A percentile compares a stretch with the other conserved stretches of the same genome.
These are phyloP conservation scores for Oasisia sp. DNA, from an alignment of 2,888 invertebrate genomes.

Conservation along the genomic window DNA sequence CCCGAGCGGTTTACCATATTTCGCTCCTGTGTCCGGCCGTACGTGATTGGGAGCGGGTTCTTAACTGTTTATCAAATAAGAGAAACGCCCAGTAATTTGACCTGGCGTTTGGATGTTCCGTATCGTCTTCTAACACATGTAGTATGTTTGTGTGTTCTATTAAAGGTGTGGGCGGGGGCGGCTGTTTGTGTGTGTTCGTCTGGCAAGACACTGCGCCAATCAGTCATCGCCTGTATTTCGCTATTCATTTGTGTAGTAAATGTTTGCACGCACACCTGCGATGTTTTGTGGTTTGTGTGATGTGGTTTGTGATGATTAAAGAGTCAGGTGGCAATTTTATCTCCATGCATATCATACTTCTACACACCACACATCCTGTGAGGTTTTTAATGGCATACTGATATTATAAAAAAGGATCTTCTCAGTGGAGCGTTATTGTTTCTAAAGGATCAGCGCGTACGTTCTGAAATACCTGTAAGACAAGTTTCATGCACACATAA, in stretches of 20 bases:
- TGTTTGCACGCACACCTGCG: neutral
- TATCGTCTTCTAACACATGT: neutral
- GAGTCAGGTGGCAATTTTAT: too few species aligned
- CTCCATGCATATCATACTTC: too few species aligned
- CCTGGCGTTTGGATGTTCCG: neutral
- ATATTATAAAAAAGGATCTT: too few species aligned
- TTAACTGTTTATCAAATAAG: neutral
- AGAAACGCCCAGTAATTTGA: too few species aligned
- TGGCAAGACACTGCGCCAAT: neutral
- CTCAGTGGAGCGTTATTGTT: too few species aligned
- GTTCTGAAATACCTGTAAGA: too few species aligned
- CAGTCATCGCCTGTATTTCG: neutral
- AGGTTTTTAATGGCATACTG: too few species aligned
- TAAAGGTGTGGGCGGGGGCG: too few species aligned
- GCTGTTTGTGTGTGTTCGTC: too few species aligned
- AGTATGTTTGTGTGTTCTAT: neutral
- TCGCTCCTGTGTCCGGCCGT: neutral
- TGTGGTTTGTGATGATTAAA: neutral
- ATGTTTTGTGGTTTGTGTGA: neutral
- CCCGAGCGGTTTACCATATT: neutral
- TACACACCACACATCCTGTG: too few species aligned
- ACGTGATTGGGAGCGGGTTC: neutral
- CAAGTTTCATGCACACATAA: too few species aligned
- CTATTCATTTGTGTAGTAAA: neutral
- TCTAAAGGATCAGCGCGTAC: too few species aligned